A percentile compares a stretch with the other conserved stretches of the same genome.
These are phyloP conservation scores for Penaeus monodon DNA, from an alignment of 2,888 invertebrate genomes.

Conservation along the genomic window DNA sequence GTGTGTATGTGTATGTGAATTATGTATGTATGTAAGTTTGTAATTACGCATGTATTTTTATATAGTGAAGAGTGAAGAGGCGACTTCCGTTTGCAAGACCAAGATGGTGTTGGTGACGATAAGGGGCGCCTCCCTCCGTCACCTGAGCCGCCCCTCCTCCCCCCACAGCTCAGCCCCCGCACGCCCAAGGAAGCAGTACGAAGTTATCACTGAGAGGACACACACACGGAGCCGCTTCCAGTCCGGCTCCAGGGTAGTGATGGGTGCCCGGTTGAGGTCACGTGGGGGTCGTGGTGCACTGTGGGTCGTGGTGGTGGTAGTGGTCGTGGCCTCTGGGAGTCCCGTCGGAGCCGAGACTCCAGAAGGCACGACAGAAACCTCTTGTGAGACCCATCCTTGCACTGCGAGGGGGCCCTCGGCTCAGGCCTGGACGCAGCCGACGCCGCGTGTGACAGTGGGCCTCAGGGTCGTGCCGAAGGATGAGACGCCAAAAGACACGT, in stretches of 20 bases:
- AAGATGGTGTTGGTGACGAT: conserved; percentile 11
- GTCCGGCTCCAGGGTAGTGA: conserved; percentile 20
- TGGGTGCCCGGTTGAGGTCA: neutral
- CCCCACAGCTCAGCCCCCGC: neutral
- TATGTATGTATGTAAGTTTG: too few species aligned
- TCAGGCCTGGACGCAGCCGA: too few species aligned
- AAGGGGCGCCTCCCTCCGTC: neutral
- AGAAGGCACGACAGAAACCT: neutral
- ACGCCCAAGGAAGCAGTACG: conserved; percentile 15
- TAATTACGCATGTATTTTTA: too few species aligned
- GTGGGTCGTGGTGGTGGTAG: conserved; percentile 3
- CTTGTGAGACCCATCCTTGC: neutral
- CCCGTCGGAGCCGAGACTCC: neutral
- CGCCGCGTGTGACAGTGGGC: too few species aligned
- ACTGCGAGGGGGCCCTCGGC: too few species aligned
- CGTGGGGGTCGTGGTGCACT: neutral
- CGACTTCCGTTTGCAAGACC: too few species aligned
- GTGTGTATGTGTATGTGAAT: too few species aligned
- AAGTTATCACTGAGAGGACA: neutral
- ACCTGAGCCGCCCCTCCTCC: neutral
- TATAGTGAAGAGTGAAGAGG: too few species aligned
- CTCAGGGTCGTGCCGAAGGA: too few species aligned
- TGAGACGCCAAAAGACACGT: too few species aligned
- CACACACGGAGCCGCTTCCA: conserved; percentile 11
- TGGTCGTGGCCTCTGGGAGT: neutral